These are phyloP conservation scores for Venusia cambrica DNA, from an alignment of 2,888 invertebrate genomes.

Conservation along the genomic window DNA sequence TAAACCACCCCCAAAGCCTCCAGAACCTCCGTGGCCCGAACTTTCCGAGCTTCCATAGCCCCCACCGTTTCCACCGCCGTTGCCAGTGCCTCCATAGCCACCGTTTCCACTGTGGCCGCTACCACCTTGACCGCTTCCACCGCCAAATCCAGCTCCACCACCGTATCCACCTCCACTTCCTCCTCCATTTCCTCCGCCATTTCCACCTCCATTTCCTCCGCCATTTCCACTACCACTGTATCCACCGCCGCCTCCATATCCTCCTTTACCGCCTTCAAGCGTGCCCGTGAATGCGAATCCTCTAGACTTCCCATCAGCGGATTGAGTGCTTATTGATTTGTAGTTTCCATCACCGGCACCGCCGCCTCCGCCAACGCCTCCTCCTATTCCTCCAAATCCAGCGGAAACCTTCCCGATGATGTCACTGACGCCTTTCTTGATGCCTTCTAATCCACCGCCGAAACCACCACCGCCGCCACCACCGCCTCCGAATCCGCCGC, in stretches of 20 bases:
- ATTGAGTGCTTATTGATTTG: slow-evolving; percentile 59
- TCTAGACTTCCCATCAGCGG: slow-evolving; percentile 68
- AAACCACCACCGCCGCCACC: slow-evolving; percentile 38
- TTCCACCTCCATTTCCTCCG: slow-evolving; percentile 8
- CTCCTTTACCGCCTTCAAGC: slow-evolving; percentile 56
- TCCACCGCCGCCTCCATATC: slow-evolving; percentile 66
- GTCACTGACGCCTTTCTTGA: slow-evolving; percentile 48
- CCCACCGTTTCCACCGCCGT: slow-evolving; percentile 4
- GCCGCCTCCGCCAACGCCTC: slow-evolving; percentile 30
- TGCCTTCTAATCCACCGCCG: slow-evolving; percentile 44
- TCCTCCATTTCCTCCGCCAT: slow-evolving; percentile 6
- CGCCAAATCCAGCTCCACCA: slow-evolving; percentile 3
- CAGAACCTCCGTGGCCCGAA: too few relatives aligned
- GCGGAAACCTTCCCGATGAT: slow-evolving; percentile 51
- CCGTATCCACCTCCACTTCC: background rate
- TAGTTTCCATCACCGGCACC: slow-evolving; percentile 40
- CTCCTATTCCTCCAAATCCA: slow-evolving; percentile 41
- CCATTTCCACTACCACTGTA: slow-evolving; percentile 49
- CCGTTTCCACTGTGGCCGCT: slow-evolving; percentile 2
- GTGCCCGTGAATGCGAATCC: slow-evolving; percentile 68
- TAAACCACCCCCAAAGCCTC: slow-evolving; percentile 20
- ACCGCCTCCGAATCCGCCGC: slow-evolving; percentile 38
- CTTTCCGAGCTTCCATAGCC: too few relatives aligned
- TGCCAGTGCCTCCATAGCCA: slow-evolving; percentile 9
- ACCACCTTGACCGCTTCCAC: slow-evolving; percentile 7